Evolutionary conservation across 2,888 invertebrate species (phyloP), one percentile per base, ranked within the genome.

Genomic region (Plebejus argus): DNA sequence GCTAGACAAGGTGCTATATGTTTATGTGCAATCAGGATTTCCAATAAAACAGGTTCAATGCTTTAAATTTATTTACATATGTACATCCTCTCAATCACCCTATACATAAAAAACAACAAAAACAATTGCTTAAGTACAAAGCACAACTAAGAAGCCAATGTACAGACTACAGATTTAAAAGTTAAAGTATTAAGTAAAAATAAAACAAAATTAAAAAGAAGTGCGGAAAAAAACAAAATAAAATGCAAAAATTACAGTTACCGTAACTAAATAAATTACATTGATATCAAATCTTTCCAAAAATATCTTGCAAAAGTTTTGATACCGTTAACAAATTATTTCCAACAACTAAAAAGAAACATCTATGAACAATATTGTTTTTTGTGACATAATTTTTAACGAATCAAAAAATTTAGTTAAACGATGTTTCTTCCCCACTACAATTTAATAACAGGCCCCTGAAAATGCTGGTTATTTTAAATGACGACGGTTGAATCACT

Each of bases 21-120:
- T 28, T 28, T 28, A 15, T 35, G 61, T 78, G 76, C 71, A 76
- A 33, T 75, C 78, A 84, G 87, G 86, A 83, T 81, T 78, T 83
- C 78, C 84, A 93, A 92, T 92, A 88, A 93, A 93, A 93, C 91
- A 91, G 84, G 78, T 82, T 81, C 80, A 86, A 84, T 87, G 88
- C 80, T 89, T 86, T 88, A 79, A 81, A 81, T 93, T 93, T 93
- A 91, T 91, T 91, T 85, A 83, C 84, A 86, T 87, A 89, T 86
- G 87, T 89, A 91, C 91, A 92, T 86, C 76, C 84, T 87, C 88
- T 90, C 90, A 90, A 85, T 78, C 79, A 80, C 70, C 76, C 78
- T 78, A 77, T 71, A 53, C 35, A 78, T 77, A 81, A 79, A 72
- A 76, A 79, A 79, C 74, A 81, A 78, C 77, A 79, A 81, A 70